phyloP scores from a whole-genome alignment of 1,140 invertebrate genomes.

The Periplaneta americana region DNA sequence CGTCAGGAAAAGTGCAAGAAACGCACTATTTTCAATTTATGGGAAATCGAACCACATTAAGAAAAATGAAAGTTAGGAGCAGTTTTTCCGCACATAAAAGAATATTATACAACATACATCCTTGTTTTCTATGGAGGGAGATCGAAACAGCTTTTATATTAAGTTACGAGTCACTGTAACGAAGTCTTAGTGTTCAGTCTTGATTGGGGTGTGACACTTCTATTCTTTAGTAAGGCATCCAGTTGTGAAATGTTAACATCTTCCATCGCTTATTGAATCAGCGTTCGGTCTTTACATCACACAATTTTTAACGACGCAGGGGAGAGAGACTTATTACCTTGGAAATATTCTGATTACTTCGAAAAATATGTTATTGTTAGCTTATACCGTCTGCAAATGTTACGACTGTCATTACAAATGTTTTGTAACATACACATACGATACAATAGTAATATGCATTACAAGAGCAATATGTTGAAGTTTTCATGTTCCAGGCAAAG shows the following conservation, averaged over 20 bases:
- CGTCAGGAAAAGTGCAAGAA: neutral
- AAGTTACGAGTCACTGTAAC: neutral
- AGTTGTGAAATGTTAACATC: neutral
- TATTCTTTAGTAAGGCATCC: neutral
- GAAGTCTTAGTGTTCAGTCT: neutral
- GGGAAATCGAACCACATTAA: neutral
- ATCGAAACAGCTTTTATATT: neutral
- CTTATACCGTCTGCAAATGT: too few relatives aligned
- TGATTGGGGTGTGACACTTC: neutral
- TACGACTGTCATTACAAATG: too few relatives aligned
- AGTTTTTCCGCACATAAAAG: neutral
- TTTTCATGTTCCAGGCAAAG: too few relatives aligned
- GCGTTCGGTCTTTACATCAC: neutral
- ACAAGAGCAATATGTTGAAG: too few relatives aligned
- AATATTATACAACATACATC: neutral
- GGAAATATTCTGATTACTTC: too few relatives aligned
- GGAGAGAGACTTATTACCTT: too few relatives aligned
- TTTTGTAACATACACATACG: too few relatives aligned
- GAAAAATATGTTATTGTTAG: too few relatives aligned
- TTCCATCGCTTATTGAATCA: neutral
- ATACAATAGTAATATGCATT: too few relatives aligned
- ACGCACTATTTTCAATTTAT: neutral
- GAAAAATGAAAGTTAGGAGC: neutral
- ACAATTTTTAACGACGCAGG: too few relatives aligned
- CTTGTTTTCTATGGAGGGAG: neutral